Evolutionary conservation across 2,797 vertebrate genomes (phyloP).

Genomic region (Champsocephalus gunnari): DNA sequence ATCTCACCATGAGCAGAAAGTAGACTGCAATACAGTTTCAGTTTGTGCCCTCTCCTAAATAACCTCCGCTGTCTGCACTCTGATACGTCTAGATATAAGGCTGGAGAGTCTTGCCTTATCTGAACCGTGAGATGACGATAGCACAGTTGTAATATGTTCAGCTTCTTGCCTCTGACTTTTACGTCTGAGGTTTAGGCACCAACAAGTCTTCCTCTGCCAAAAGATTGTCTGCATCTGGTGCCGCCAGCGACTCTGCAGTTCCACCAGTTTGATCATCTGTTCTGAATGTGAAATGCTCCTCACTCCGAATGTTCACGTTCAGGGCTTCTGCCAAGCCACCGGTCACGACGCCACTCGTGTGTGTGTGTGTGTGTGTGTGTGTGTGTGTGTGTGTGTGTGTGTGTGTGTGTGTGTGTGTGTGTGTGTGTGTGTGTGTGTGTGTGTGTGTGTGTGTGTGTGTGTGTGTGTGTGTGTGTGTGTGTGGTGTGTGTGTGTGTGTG

Average conservation of each 20-base stretch:
- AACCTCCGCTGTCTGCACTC: constrained; percentile 29
- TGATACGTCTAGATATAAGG: constrained; percentile 32
- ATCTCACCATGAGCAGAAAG: constrained; percentile 19
- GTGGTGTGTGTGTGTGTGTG: too few species aligned
- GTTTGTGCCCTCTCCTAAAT: constrained; percentile 42
- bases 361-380: constrained; percentile 15
- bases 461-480: constrained; percentile 9
- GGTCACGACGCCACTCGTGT: constrained; percentile 63
- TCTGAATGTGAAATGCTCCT: constrained; percentile 71
- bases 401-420: too few species aligned
- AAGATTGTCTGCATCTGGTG: constrained; percentile 63
- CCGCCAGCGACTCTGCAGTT: constrained; percentile 59
- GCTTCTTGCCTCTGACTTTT: constrained; percentile 44
- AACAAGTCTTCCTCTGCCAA: constrained; percentile 49
- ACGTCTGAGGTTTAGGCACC: constrained; percentile 47
- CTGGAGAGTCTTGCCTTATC: constrained; percentile 30
- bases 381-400: not conserved
- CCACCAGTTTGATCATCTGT: constrained; percentile 66
- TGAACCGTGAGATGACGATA: constrained; percentile 41
- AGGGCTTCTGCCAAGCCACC: constrained; percentile 63
- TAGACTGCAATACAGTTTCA: constrained; percentile 22
- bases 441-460: constrained; percentile 20
- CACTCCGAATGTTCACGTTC: constrained; percentile 65
- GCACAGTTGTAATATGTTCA: constrained; percentile 51
- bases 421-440: too few species aligned